Base-by-base conservation (phyloP, 2,797 vertebrate genomes). In the Tokudaia muenninki region DNA sequence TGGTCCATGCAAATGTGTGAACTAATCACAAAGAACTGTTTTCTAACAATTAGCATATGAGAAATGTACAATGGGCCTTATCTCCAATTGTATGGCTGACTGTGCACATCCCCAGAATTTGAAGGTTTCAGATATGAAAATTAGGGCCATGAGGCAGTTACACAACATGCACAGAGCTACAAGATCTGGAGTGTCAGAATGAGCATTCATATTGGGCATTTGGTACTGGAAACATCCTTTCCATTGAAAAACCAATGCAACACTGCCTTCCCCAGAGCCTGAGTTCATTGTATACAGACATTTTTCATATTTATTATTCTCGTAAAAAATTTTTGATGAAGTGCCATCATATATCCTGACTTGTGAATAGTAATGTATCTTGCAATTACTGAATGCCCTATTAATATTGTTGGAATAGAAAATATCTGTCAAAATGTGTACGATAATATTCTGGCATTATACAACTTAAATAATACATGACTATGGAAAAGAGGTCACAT, bases 401-500 rank as follows among this genome's bases (percentile, higher is more conserved):
- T 88, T 83, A 94, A 67, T 31, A 61, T 74, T 82, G 57, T 37
- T 59, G 87, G 75, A 90, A 89, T 87, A 50, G 84, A 91, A 10
- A 92, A 79, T 89, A 87, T 87, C 65, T 94, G 82, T 92, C 94
- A 89, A 95, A 90, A 72, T 92, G 22, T 3, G 3, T 90, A 75
- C 7, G 12, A 90, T 87, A 75, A 91, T 97, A 95, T 89, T 29
- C 83, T 94, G 88, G 75, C 87, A 96, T 93, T 95, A 94, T 94
- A 91, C 52, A 83, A 83, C 3, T 77, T 97, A 94, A 96, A 97
- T 97, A 98, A 96, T 96, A 79, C 91, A 97, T 97, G 95, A 87
- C 82, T 96, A 59, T 96, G 79, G 90, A 97, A 97, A 98, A 97
- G 95, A 97, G 97, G 93, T 95, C 93, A 97, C 47, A 96, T 79